phyloP scores from a whole-genome alignment of 2,888 invertebrate species.

The Hesperia comma region DNA sequence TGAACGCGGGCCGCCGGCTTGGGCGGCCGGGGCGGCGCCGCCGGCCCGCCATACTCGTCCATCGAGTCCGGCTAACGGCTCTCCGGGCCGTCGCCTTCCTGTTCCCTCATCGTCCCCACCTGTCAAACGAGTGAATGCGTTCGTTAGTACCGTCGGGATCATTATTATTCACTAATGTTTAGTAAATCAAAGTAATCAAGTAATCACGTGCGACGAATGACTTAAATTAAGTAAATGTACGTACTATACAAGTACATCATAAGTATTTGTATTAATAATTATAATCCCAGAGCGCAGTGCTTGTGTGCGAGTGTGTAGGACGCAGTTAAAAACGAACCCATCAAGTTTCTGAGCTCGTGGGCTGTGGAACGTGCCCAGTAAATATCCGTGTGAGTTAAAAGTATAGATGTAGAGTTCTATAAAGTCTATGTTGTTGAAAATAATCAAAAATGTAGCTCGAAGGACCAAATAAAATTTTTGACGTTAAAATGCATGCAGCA shows the following conservation, averaged over 20 bases:
- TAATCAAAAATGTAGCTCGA: not conserved
- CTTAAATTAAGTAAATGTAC: not conserved
- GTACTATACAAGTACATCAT: not conserved
- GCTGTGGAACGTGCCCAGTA: not conserved
- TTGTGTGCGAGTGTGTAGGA: conserved; percentile 9
- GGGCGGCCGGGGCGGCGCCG: conserved; percentile 90
- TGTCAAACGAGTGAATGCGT: conserved; percentile 52
- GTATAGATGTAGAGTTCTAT: not conserved
- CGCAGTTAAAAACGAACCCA: not conserved
- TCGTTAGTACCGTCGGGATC: conserved; percentile 32
- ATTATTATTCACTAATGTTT: conserved; percentile 7
- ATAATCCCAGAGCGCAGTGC: not conserved
- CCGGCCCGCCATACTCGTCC: conserved; percentile 92
- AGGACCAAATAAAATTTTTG: not conserved
- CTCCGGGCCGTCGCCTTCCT: conserved; percentile 87
- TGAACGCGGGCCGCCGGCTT: conserved; percentile 89
- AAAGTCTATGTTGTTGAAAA: too few relatives aligned
- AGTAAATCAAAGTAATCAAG: conserved; percentile 2
- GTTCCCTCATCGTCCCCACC: conserved; percentile 87
- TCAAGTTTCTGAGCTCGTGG: not conserved
- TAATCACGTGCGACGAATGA: not conserved
- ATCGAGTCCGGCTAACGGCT: conserved; percentile 86
- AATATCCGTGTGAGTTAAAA: not conserved
- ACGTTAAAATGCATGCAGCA: not conserved
- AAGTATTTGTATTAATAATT: not conserved